Percentiles rank a stretch among this genome's conserved stretches.
Evolutionary conservation across 2,113 vertebrate species (phyloP).

Genomic region (Xiphias gladius): DNA sequence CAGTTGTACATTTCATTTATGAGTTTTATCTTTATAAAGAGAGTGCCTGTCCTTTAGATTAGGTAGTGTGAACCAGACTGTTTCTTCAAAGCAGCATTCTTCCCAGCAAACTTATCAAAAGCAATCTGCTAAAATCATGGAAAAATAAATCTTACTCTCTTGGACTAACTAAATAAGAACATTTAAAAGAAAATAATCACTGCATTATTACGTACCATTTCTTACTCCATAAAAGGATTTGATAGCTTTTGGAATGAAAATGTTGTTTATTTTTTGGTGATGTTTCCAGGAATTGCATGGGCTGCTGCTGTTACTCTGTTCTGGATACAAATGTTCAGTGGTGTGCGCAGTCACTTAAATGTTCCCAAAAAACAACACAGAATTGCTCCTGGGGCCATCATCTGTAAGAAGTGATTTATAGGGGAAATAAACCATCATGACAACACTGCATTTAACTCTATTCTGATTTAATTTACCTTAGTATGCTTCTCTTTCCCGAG

Average conservation of each 20-base stretch:
- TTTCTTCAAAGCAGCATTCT: not conserved
- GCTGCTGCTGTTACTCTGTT: slow-evolving; percentile 10
- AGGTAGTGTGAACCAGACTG: not conserved
- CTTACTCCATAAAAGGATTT: not conserved
- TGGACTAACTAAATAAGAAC: not conserved
- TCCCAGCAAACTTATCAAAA: not conserved
- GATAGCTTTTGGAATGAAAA: not conserved
- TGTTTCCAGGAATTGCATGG: not conserved
- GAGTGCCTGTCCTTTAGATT: not conserved
- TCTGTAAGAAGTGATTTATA: slow-evolving; percentile 46
- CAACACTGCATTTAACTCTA: slow-evolving; percentile 34
- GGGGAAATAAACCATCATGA: slow-evolving; percentile 49
- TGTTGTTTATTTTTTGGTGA: not conserved
- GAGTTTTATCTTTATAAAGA: not conserved
- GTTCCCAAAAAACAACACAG: slow-evolving; percentile 34
- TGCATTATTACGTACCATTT: not conserved
- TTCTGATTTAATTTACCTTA: slow-evolving; percentile 49
- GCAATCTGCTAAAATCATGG: not conserved
- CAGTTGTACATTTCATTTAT: too few relatives aligned
- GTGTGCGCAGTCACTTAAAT: slow-evolving; percentile 34
- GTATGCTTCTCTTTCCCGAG: slow-evolving; percentile 5
- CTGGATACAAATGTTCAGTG: slow-evolving; percentile 18
- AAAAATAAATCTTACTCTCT: not conserved
- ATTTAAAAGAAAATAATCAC: not conserved
- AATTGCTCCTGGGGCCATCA: slow-evolving; percentile 38